These are phyloP conservation scores for Achroia grisella DNA, from an alignment of 1,140 invertebrate genomes.

Conservation along the genomic window DNA sequence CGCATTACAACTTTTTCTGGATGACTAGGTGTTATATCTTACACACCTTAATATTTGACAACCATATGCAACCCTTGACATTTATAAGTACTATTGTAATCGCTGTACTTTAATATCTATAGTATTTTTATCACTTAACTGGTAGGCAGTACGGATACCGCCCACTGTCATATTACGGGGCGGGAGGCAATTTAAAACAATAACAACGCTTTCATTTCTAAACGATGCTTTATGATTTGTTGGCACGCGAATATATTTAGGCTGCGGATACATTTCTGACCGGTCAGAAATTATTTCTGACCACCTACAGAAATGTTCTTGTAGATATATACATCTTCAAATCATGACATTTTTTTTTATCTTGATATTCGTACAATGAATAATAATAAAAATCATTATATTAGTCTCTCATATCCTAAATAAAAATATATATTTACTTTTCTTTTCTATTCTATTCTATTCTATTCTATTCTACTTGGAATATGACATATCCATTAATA, in stretches of 20 bases:
- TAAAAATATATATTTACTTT: too few relatives aligned
- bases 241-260: conserved; percentile 34
- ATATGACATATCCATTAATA: too few relatives aligned
- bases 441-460: too few relatives aligned
- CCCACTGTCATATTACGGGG: conserved; percentile 54
- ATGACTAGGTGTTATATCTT: too few relatives aligned
- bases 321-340: not conserved
- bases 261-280: not conserved
- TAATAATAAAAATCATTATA: not conserved
- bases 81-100: too few relatives aligned
- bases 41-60: too few relatives aligned
- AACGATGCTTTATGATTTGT: conserved; percentile 51
- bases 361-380: not conserved
- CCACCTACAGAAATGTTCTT: not conserved
- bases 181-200: conserved; percentile 66
- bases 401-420: not conserved
- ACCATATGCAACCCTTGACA: too few relatives aligned
- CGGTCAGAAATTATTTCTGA: conserved; percentile 1
- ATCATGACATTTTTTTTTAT: not conserved
- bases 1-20: too few relatives aligned
- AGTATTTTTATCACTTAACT: not conserved
- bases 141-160: conserved; percentile 24
- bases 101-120: too few relatives aligned
- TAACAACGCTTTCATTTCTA: conserved; percentile 53
- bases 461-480: too few relatives aligned